Base-by-base conservation (phyloP, 2,113 vertebrate species). In the Phainopepla nitens region DNA sequence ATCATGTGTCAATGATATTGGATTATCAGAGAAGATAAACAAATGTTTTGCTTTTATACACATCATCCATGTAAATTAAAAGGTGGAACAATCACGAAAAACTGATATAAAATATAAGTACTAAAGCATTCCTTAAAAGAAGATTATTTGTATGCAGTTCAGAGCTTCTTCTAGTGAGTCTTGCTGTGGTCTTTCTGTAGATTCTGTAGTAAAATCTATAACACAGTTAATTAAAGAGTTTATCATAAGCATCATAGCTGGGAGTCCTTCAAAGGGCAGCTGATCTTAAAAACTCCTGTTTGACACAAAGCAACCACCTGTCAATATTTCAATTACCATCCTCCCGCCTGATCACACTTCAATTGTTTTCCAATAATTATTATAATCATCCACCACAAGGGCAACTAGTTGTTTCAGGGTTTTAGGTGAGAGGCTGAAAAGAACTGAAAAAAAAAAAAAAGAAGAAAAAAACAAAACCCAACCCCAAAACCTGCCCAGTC, bases 261-360 rank as follows among this genome's bases (percentile, higher is more conserved):
- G 78, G 80, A 97, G 85, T 90, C 61, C 90, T 91, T 77, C 85
- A 84, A 97, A 94, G 87, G 7, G 4, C 77, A 61, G 94, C 92
- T 97, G 94, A 97, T 96, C 94, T 96, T 96, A 97, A 96, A 97
- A 97, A 18, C 61, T 96, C 3, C 89, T 92, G 65, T 98, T 98
- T 94, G 82, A 98, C 97, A 99, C 98, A 98, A 98, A 99, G 98
- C 98, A 98, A 97, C 98, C 98, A 98, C 97, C 97, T 98, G 97
- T 97, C 97, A 98, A 98, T 98, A 98, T 96, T 97, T 94, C 94
- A 94, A 91, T 96, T 97, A 97, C 96, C 62, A 71, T 83, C 80
- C 97, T 97, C 97, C 94, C 96, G 97, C 97, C 93, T 96, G 93
- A 98, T 98, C 98, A 98, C 98, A 98, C 98, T 97, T 97, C 97